Evolutionary conservation across 2,113 vertebrate species (phyloP), one percentile per base, ranked within the genome.

Genomic region (Brienomyrus brachyistius): DNA sequence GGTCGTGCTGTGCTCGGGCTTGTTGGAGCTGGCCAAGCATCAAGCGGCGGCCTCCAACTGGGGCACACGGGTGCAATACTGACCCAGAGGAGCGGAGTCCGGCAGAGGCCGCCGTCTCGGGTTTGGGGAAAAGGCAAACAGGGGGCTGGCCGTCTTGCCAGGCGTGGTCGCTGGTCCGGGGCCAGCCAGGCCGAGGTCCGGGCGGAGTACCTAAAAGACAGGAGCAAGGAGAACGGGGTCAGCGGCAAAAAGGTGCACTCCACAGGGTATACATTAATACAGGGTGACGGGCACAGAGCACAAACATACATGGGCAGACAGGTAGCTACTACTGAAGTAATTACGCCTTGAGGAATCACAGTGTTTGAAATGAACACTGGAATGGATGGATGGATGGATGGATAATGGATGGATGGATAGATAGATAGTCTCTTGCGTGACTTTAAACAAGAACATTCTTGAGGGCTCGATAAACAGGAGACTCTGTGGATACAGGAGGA

Each of bases 101-200:
- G 96, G 97, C 89, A 98, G 95, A 15, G 98, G 92, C 62, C 98
- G 97, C 93, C 97, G 96, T 92, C 98, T 97, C 88, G 98, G 96
- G 92, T 98, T 98, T 89, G 97, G 93, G 23, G 96, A 97, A 91
- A 98, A 98, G 0, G 97, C 95, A 91, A 96, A 99, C 92, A 98
- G 98, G 0, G 97, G 93, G 74, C 96, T 94, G 9, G 97, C 94
- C 48, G 98, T 95, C 89, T 99, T 99, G 91, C 94, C 97, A 27
- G 98, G 95, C 35, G 96, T 94, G 85, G 97, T 94, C 80, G 96
- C 94, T 27, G 97, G 96, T 87, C 94, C 96, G 52, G 97, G 96
- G 92, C 96, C 98, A 35, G 95, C 94, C 91, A 98, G 94, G 2
- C 95, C 96, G 15, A 97, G 90, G 83, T 99, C 97, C 52, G 97